A percentile compares a stretch with the other conserved stretches of the same genome.
These are phyloP conservation scores for Tetramorium simillimum DNA, from an alignment of 1,140 invertebrate species.

Conservation along the genomic window DNA sequence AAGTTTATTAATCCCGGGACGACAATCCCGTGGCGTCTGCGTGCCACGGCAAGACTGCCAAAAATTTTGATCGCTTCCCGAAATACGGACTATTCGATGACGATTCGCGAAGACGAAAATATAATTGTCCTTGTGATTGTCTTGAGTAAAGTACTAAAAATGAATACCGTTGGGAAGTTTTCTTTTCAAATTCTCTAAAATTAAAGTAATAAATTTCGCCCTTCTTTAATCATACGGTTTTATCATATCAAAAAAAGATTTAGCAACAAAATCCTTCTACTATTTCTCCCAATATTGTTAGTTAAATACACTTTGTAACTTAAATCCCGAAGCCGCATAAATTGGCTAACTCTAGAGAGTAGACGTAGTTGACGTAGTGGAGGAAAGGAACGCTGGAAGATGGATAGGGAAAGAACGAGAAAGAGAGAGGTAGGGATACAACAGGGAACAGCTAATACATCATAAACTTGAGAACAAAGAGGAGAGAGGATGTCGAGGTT, in stretches of 20 bases:
- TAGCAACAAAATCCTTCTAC: neutral
- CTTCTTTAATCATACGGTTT: neutral
- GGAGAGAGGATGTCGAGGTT: constrained; percentile 81
- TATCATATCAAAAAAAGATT: neutral
- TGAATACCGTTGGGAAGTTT: neutral
- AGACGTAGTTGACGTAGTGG: constrained; percentile 3
- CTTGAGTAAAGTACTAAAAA: constrained; percentile 44
- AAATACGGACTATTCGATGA: constrained; percentile 1
- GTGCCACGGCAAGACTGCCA: constrained; percentile 40
- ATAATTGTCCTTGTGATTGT: too few relatives aligned
- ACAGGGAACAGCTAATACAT: constrained; percentile 84
- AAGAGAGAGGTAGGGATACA: constrained; percentile 65
- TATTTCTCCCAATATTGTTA: neutral
- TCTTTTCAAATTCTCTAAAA: neutral
- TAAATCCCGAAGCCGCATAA: constrained; percentile 63
- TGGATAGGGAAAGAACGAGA: constrained; percentile 67
- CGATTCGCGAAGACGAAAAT: neutral
- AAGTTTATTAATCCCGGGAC: constrained; percentile 74
- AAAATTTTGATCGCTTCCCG: constrained; percentile 26
- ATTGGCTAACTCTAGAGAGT: constrained; percentile 65
- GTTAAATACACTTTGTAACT: constrained; percentile 51
- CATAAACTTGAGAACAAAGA: constrained; percentile 85
- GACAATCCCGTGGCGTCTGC: constrained; percentile 56
- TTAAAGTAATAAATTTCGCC: neutral
- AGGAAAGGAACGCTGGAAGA: constrained; percentile 32